Percentiles rank a stretch among this genome's conserved stretches.
phyloP scores from a whole-genome alignment of 2,113 vertebrate genomes.

The Percina caprodes region DNA sequence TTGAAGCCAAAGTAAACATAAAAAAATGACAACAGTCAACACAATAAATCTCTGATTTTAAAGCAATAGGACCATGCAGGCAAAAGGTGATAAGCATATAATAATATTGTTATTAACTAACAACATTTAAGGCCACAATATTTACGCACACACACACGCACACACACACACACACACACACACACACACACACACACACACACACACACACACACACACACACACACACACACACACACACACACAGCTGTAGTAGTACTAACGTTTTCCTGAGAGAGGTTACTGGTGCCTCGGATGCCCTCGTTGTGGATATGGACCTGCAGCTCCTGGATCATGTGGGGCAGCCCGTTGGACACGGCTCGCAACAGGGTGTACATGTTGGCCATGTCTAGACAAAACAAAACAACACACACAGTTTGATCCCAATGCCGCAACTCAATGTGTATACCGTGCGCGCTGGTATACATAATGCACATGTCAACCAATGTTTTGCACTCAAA shows the following conservation, averaged over 20 bases:
- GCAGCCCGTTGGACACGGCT: conserved; percentile 94
- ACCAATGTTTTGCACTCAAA: too few species aligned
- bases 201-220: too few species aligned
- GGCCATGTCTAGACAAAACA: conserved; percentile 92
- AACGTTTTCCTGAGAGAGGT: conserved; percentile 99
- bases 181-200: too few species aligned
- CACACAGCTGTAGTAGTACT: conserved; percentile 49
- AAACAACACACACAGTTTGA: conserved; percentile 3
- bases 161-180: too few species aligned
- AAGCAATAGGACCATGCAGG: not conserved
- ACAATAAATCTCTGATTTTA: not conserved
- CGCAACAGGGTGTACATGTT: conserved; percentile 98
- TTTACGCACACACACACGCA: too few species aligned
- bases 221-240: too few species aligned
- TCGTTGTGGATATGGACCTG: conserved; percentile 98
- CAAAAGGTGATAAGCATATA: not conserved
- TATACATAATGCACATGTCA: too few species aligned
- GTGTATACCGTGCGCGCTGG: accelerated
- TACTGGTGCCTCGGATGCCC: conserved; percentile 98
- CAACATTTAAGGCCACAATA: too few species aligned
- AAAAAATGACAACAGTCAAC: not conserved
- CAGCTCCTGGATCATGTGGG: conserved; percentile 99
- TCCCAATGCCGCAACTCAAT: not conserved
- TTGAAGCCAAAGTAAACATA: not conserved
- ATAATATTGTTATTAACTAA: not conserved